phyloP scores from a whole-genome alignment of 1,140 invertebrate species.

The Tetramorium alpestre region DNA sequence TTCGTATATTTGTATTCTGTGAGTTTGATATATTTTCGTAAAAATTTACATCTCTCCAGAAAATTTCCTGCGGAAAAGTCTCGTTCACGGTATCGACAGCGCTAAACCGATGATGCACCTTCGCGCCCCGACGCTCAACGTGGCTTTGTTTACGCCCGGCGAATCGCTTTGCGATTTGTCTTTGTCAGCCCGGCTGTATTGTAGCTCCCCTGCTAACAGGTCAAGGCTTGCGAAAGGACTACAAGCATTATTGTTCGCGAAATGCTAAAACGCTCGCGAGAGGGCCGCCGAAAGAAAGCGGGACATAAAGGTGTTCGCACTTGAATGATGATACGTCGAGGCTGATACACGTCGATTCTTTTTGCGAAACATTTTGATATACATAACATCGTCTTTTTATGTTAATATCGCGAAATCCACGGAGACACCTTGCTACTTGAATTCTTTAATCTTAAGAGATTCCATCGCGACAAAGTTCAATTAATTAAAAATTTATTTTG shows the following conservation, averaged over 20 bases:
- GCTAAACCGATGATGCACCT: conserved; percentile 24
- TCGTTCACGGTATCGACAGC: conserved; percentile 7
- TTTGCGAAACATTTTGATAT: not conserved
- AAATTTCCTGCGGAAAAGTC: conserved; percentile 16
- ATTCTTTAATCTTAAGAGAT: not conserved
- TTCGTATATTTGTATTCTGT: not conserved
- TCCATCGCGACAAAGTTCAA: not conserved
- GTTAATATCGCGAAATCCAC: not conserved
- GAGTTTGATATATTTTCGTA: not conserved
- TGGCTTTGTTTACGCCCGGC: conserved; percentile 31
- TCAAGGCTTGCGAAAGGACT: conserved; percentile 28
- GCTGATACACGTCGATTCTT: not conserved
- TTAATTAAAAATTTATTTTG: conserved; percentile 5
- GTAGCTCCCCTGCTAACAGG: not conserved
- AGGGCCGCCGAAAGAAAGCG: not conserved
- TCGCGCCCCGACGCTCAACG: not conserved
- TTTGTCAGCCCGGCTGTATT: conserved; percentile 28
- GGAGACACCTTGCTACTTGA: not conserved
- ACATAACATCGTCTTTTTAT: not conserved
- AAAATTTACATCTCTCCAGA: not conserved
- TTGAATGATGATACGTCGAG: conserved; percentile 31
- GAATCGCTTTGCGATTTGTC: conserved; percentile 60
- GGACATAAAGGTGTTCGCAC: not conserved
- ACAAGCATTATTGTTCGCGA: conserved; percentile 37
- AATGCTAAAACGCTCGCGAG: conserved; percentile 30